Evolutionary conservation across 2,113 vertebrate genomes (phyloP), one percentile per base, ranked within the genome.

Genomic region (Chaetorhynchus papuensis): DNA sequence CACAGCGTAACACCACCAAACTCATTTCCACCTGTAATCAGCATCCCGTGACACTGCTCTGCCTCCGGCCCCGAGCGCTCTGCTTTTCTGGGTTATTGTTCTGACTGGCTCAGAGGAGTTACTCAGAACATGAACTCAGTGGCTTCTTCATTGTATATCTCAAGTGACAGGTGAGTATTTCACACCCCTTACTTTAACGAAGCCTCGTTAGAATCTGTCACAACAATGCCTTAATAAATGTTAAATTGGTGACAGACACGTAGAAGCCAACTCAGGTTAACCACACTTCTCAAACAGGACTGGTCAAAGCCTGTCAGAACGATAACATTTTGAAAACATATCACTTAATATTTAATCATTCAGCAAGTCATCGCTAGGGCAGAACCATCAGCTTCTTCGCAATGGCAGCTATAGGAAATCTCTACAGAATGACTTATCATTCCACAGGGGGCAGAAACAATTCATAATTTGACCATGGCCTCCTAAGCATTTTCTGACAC

Each of bases 131-230:
- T 47, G 61, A 89, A 78, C 81, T 80, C 63, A 59, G 12, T 33
- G 77, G 24, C 54, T 72, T 76, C 56, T 76, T 65, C 56, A 83
- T 83, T 21, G 31, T 45, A 33, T 49, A 91, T 92, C 30, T 69
- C 30, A 7, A 91, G 75, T 93, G 94, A 93, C 93, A 93, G 68
- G 90, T 85, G 90, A 93, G 50, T 80, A 80, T 91, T 96, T 95
- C 91, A 91, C 91, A 88, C 94, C 83, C 82, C 80, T 74, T 72
- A 33, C 59, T 86, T 85, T 59, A 82, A 83, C 0, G 0, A 64
- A 78, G 45, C 35, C 71, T 93, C 0, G 0, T 39, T 44, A 44
- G 93, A 88, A 80, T 83, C 82, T 95, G 90, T 93, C 96, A 96
- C 93, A 93, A 77, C 78, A 77, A 76, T 77, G 75, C 82, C 63